Base-by-base conservation (phyloP, 2,113 vertebrate genomes). In the Nerophis lumbriciformis region DNA sequence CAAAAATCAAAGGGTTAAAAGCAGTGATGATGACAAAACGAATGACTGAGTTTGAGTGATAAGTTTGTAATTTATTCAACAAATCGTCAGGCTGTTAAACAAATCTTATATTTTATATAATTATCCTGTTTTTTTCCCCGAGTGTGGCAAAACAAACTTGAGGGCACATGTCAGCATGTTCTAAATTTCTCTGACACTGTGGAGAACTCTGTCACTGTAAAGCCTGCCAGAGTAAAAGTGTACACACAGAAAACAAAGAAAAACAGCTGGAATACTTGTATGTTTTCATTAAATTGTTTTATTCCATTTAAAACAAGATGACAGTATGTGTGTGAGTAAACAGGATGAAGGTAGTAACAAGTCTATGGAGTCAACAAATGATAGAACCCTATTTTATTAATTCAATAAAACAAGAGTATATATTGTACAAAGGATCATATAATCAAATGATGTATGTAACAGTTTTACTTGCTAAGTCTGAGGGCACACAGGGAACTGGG, bases 281-380 rank as follows among this genome's bases (percentile, higher is more conserved):
- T 53, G 56, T 71, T 71, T 82, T 69, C 53, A 75, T 21, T 55
- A 71, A 66, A 68, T 69, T 8, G 13, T 14, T 86, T 86, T 84
- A 83, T 84, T 89, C 84, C 79, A 36, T 11, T 70, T 75, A 77
- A 76, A 86, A 86, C 38, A 56, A 44, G 16, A 50, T 16, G n/a
- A 50, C 8, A 8, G n/a, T 50, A 8, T 50, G 49, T 16, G 49
- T 50, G 13, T 39, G 16, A 19, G 12, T 10, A n/a, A 6, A 21
- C n/a, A 11, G 9, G 10, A 16, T 57, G 39, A 5, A 16, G 19
- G 9, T 6, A 57, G 39, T 57, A 16, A 21, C 38, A 57, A 57
- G 68, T 64, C 37, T 19, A 14, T 50, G 54, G 66, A 42, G 49
- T 59, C 60, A 62, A 54, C 4, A 39, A 63, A 59, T 61, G 5